Conservation (phyloP, 2,113 vertebrate species). For the Tympanuchus pallidicinctus region DNA sequence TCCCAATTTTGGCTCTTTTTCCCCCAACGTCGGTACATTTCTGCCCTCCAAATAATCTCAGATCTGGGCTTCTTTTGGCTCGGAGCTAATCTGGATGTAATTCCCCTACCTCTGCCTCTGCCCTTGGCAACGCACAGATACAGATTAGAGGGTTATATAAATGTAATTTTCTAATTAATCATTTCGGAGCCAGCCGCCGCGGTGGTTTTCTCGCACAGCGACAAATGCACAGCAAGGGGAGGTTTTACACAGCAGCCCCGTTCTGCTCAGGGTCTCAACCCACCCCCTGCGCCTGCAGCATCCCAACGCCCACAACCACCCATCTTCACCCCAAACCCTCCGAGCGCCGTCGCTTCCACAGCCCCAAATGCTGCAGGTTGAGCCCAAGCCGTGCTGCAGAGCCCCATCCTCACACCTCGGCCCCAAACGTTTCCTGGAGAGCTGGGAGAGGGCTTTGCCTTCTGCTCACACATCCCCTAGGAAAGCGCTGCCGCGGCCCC, state of each 20-base stretch:
- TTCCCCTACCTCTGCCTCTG: slow-evolving; percentile 64
- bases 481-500: background rate
- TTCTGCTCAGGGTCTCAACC: background rate
- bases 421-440: background rate
- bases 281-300: background rate
- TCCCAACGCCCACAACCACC: background rate
- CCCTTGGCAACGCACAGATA: slow-evolving; percentile 65
- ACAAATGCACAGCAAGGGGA: background rate
- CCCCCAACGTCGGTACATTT: background rate
- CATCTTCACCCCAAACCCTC: background rate
- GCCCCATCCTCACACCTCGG: too few species aligned
- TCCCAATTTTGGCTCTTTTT: background rate
- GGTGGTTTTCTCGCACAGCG: background rate
- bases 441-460: background rate
- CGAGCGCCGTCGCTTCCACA: too few species aligned
- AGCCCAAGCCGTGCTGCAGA: background rate
- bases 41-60: slow-evolving; percentile 37
- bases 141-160: slow-evolving; percentile 83
- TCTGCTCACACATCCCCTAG: background rate
- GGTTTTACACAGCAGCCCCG: background rate
- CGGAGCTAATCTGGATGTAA: slow-evolving; percentile 80
- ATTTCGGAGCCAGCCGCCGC: slow-evolving; percentile 45
- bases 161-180: slow-evolving; percentile 84
- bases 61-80: slow-evolving; percentile 53
- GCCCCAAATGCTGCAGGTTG: background rate